phyloP scores from a whole-genome alignment of 2,113 vertebrate species.

The Pionites leucogaster region DNA sequence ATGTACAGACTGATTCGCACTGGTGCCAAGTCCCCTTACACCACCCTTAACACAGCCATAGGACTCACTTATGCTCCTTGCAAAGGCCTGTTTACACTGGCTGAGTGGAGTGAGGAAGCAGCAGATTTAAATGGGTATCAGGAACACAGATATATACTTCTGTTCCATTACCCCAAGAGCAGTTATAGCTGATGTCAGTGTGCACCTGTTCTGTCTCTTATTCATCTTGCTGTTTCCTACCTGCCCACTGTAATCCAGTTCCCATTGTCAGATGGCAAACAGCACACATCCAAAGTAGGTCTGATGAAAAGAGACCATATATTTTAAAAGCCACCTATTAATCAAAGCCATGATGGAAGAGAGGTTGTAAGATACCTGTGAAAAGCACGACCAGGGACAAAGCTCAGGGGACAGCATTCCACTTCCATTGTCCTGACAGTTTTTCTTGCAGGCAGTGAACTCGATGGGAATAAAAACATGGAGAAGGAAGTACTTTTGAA shows the following conservation, averaged over 20 bases:
- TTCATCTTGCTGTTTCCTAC: background rate
- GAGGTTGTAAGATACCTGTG: background rate
- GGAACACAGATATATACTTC: background rate
- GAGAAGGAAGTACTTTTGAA: background rate
- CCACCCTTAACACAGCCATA: background rate
- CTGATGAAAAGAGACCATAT: background rate
- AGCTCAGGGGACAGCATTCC: background rate
- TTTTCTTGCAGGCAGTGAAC: background rate
- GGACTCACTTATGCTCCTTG: accelerated
- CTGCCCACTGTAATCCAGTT: conserved; percentile 7
- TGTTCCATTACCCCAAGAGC: background rate
- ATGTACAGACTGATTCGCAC: background rate
- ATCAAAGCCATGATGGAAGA: conserved; percentile 36
- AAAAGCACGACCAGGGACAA: background rate
- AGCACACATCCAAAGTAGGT: background rate
- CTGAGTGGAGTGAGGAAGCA: background rate
- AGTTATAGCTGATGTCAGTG: background rate
- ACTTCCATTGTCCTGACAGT: background rate
- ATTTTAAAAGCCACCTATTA: conserved; percentile 7
- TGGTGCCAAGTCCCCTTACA: background rate
- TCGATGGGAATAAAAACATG: background rate
- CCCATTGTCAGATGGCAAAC: background rate
- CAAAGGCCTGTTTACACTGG: background rate
- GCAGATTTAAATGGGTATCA: accelerated
- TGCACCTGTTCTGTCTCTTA: background rate